Evolutionary conservation across 2,797 vertebrate species (phyloP).

Genomic region (Phoeniculus purpureus): DNA sequence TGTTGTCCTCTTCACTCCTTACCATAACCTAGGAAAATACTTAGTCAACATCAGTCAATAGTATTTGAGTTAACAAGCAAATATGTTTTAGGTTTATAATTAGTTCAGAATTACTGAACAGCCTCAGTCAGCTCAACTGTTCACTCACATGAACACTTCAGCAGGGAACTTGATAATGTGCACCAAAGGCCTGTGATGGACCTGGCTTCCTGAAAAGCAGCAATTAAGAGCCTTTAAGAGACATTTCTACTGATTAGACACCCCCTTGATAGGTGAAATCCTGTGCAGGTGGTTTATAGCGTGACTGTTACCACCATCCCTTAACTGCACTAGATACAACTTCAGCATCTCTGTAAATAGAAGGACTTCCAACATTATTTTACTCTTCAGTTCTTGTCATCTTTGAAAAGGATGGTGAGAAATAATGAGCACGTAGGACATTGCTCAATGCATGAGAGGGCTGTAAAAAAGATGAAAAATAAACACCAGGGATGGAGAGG

Average conservation of each 20-base stretch:
- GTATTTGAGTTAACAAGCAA: neutral
- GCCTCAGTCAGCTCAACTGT: neutral
- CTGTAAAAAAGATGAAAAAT: neutral
- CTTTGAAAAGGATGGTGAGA: neutral
- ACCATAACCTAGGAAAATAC: neutral
- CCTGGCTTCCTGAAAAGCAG: neutral
- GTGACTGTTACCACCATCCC: neutral
- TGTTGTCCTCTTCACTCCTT: neutral
- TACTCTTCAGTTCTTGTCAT: neutral
- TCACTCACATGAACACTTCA: neutral
- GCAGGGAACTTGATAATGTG: neutral
- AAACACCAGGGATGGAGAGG: neutral
- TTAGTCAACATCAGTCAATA: neutral
- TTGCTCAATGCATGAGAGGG: neutral
- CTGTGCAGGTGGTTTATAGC: neutral
- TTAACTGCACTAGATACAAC: neutral
- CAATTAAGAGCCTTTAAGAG: neutral
- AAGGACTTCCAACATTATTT: neutral
- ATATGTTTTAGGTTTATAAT: neutral
- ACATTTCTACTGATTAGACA: neutral
- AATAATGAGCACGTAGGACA: neutral
- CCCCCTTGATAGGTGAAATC: neutral
- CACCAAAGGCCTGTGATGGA: neutral
- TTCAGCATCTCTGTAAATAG: neutral
- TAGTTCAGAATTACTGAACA: neutral